Percentiles rank a stretch among this genome's conserved stretches.
Conservation (phyloP, 2,113 vertebrate genomes). For the Climacteris rufus region DNA sequence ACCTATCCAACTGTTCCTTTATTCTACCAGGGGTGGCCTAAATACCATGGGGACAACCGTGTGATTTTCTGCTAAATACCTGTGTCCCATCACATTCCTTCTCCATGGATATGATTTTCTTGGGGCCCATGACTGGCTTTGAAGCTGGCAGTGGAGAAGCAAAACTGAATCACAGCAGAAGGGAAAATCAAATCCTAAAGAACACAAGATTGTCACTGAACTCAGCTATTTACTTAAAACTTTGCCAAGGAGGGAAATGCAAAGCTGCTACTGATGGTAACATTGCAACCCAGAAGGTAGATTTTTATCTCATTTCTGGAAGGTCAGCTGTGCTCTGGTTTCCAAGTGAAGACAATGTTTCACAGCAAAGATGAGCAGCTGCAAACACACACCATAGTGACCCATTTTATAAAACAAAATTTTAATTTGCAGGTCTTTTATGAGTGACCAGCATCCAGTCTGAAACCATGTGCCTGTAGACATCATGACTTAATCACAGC, state of each 20-base stretch:
- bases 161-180: not conserved
- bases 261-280: not conserved
- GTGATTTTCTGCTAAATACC: not conserved
- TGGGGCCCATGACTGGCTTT: not conserved
- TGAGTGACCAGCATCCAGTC: not conserved
- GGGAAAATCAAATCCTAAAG: not conserved
- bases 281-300: not conserved
- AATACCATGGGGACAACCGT: not conserved
- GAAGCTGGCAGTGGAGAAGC: not conserved
- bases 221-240: not conserved
- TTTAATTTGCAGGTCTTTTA: not conserved
- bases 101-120: not conserved
- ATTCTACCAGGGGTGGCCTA: not conserved
- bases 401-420: not conserved
- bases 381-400: not conserved
- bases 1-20: constrained; percentile 16
- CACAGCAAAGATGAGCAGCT: not conserved
- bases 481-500: not conserved
- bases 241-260: not conserved
- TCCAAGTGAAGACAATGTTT: not conserved
- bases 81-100: not conserved
- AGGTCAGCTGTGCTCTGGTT: not conserved
- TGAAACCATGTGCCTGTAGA: not conserved
- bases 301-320: not conserved
- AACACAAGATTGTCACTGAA: not conserved